A percentile compares a stretch with the other conserved stretches of the same genome.
Evolutionary conservation across 1,140 invertebrate genomes (phyloP).

Genomic region (Dendroctonus valens): DNA sequence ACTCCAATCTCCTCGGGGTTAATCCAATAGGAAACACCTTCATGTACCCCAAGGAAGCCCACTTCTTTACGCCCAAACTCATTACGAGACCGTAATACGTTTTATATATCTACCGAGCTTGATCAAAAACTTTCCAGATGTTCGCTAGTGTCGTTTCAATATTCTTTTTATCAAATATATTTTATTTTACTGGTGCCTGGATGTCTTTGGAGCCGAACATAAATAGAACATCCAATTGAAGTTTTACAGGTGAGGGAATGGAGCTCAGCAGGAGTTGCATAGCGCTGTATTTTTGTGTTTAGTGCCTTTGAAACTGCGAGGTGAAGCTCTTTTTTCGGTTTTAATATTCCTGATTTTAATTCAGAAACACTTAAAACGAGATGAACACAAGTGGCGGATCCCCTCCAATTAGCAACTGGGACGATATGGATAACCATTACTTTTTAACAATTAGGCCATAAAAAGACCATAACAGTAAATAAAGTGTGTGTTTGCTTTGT

Average conservation of each 20-base stretch:
- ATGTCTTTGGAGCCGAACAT: not conserved
- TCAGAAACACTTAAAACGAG: not conserved
- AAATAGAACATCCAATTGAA: too few species aligned
- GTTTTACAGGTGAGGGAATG: too few species aligned
- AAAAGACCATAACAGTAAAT: slow-evolving; percentile 21
- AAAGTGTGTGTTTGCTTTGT: slow-evolving; percentile 9
- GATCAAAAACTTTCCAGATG: slow-evolving; percentile 25
- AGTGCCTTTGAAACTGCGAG: too few species aligned
- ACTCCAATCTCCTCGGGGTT: slow-evolving; percentile 24
- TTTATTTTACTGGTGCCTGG: not conserved
- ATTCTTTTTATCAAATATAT: not conserved
- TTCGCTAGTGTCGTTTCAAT: slow-evolving; percentile 11
- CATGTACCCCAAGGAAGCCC: slow-evolving; percentile 19
- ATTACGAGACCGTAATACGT: slow-evolving; percentile 28
- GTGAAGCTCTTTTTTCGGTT: too few species aligned
- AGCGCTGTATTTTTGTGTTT: too few species aligned
- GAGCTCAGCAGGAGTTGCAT: too few species aligned
- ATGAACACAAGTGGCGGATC: not conserved
- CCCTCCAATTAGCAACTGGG: slow-evolving; percentile 9
- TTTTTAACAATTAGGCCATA: slow-evolving; percentile 19
- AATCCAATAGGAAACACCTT: slow-evolving; percentile 31
- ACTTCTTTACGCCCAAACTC: slow-evolving; percentile 24
- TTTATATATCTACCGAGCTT: slow-evolving; percentile 20
- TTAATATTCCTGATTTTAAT: too few species aligned
- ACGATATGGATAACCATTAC: slow-evolving; percentile 12